These are phyloP conservation scores for Mamestra brassicae DNA, from an alignment of 2,888 invertebrate genomes.

Conservation along the genomic window DNA sequence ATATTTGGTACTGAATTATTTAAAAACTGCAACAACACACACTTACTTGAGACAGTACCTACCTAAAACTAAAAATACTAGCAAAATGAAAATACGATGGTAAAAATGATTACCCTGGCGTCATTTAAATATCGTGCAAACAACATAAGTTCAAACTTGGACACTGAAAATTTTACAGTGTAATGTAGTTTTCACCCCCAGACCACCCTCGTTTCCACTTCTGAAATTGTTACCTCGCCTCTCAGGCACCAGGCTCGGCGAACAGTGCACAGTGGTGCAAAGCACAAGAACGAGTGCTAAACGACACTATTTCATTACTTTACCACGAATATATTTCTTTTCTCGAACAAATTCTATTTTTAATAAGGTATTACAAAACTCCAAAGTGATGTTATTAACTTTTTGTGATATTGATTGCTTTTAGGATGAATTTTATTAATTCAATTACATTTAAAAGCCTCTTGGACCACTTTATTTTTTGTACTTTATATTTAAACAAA, in stretches of 20 bases:
- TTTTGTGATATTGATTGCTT: slow-evolving; percentile 43
- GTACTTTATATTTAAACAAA: slow-evolving; percentile 26
- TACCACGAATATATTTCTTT: slow-evolving; percentile 63
- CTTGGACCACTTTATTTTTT: slow-evolving; percentile 22
- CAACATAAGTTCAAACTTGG: slow-evolving; percentile 67
- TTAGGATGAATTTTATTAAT: slow-evolving; percentile 46
- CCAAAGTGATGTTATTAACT: slow-evolving; percentile 37
- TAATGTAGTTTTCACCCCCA: slow-evolving; percentile 78
- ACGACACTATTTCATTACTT: slow-evolving; percentile 71
- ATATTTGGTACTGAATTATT: neutral
- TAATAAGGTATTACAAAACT: slow-evolving; percentile 44
- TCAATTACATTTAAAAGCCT: slow-evolving; percentile 40
- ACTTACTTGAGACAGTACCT: neutral
- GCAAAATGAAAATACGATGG: slow-evolving; percentile 17
- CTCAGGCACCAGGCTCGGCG: slow-evolving; percentile 67
- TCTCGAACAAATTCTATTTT: slow-evolving; percentile 35
- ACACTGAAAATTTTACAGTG: slow-evolving; percentile 71
- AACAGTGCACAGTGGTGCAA: slow-evolving; percentile 63
- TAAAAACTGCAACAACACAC: neutral
- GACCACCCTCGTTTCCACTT: slow-evolving; percentile 77
- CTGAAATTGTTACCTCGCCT: slow-evolving; percentile 79
- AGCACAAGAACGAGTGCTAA: slow-evolving; percentile 73
- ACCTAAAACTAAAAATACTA: slow-evolving; percentile 4
- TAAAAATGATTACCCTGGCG: slow-evolving; percentile 36
- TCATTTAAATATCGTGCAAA: slow-evolving; percentile 60